Percentiles rank a stretch among this genome's conserved stretches.
Evolutionary conservation across 2,888 invertebrate genomes (phyloP).

Genomic region (Clusia tigrina): DNA sequence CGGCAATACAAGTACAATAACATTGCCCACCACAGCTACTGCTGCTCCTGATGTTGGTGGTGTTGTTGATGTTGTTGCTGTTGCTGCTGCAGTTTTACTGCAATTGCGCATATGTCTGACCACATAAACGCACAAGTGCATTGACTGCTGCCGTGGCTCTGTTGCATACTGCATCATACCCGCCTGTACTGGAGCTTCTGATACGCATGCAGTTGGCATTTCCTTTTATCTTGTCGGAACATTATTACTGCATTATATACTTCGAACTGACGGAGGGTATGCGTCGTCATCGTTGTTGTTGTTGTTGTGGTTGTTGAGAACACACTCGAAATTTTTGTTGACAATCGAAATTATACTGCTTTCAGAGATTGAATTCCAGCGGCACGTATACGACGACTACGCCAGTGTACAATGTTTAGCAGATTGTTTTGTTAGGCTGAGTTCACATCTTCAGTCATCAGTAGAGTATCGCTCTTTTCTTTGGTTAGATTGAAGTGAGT

Average conservation of each 20-base stretch:
- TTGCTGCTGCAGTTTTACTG: background rate
- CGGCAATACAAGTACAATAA: background rate
- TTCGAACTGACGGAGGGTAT: background rate
- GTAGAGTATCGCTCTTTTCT: too few species aligned
- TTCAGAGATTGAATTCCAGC: background rate
- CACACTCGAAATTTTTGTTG: background rate
- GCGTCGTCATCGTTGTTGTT: background rate
- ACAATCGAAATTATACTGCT: background rate
- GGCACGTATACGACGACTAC: background rate
- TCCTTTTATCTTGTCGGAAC: slow-evolving; percentile 4
- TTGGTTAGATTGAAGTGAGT: too few species aligned
- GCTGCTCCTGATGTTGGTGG: background rate
- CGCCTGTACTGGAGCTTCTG: background rate
- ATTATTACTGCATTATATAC: background rate
- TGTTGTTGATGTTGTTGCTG: background rate
- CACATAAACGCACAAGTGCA: background rate
- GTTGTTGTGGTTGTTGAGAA: background rate
- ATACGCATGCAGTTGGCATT: slow-evolving; percentile 3
- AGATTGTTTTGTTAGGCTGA: too few species aligned
- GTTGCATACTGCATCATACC: background rate
- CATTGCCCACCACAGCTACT: background rate
- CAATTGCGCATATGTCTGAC: background rate
- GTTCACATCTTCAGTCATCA: too few species aligned
- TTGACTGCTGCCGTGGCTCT: background rate
- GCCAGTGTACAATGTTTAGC: too few species aligned